Conservation (phyloP, 2,797 vertebrate species). For the Anableps anableps region DNA sequence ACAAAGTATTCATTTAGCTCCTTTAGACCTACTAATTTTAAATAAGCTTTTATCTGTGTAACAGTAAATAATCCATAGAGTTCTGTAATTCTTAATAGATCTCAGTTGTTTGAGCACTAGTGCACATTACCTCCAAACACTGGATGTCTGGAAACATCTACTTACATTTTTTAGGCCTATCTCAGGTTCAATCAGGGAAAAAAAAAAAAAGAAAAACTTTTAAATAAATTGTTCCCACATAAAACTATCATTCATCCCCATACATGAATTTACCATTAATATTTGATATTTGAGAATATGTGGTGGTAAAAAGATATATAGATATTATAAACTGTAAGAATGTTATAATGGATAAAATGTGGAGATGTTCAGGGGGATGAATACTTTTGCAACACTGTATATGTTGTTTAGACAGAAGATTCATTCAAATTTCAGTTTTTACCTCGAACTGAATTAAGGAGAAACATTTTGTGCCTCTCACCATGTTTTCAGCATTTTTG, state of each 20-base stretch:
- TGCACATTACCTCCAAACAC: background rate
- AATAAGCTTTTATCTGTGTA: background rate
- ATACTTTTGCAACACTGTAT: background rate
- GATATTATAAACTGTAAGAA: too few relatives aligned
- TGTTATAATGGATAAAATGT: background rate
- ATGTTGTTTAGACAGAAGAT: background rate
- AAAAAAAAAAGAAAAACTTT: background rate
- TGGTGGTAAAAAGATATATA: too few relatives aligned
- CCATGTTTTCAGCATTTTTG: background rate
- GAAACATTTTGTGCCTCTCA: background rate
- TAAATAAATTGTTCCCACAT: background rate
- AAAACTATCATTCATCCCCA: background rate
- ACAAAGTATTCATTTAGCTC: background rate
- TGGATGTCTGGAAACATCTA: background rate
- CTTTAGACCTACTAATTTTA: background rate
- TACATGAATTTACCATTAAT: background rate
- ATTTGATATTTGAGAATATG: too few relatives aligned
- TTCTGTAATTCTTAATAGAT: background rate
- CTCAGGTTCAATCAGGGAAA: background rate
- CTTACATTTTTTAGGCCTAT: background rate
- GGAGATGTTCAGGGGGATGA: background rate
- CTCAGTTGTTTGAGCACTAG: background rate
- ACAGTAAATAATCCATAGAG: background rate
- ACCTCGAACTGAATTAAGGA: too few relatives aligned
- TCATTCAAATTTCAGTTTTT: background rate